Evolutionary conservation across 2,888 invertebrate genomes (phyloP).

Genomic region (Apotomis capreana): DNA sequence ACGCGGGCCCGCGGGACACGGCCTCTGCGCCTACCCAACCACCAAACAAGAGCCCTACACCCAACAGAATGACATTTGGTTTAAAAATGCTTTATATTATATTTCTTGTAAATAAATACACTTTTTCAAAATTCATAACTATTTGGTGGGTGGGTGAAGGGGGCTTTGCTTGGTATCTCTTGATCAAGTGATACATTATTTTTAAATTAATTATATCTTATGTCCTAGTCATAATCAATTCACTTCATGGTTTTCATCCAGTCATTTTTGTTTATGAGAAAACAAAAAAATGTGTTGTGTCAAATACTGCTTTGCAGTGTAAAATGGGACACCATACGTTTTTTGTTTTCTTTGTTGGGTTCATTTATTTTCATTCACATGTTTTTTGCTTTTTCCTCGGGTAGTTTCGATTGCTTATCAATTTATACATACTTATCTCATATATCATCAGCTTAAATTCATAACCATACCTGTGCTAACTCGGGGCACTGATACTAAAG

Average conservation of each 20-base stretch:
- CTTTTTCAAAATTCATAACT: conserved; percentile 65
- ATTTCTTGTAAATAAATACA: conserved; percentile 34
- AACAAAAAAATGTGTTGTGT: background rate
- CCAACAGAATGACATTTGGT: conserved; percentile 68
- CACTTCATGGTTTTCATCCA: conserved; percentile 9
- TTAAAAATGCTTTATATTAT: conserved; percentile 43
- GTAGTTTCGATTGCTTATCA: background rate
- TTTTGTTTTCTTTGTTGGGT: background rate
- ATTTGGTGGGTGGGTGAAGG: conserved; percentile 84
- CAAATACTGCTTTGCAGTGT: background rate
- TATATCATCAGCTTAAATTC: background rate
- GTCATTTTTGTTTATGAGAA: conserved; percentile 1
- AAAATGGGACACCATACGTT: background rate
- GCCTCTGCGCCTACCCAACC: conserved; percentile 82
- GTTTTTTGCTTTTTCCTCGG: background rate
- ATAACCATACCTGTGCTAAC: background rate
- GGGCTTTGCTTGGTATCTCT: conserved; percentile 85
- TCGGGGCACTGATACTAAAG: no score
- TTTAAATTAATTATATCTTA: conserved; percentile 44
- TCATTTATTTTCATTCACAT: background rate
- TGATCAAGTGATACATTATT: conserved; percentile 53
- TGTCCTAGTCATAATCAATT: conserved; percentile 43
- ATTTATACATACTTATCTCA: background rate
- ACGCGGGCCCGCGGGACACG: conserved; percentile 80
- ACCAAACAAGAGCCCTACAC: conserved; percentile 84